phyloP scores from a whole-genome alignment of 1,140 invertebrate species.

The Leptinotarsa texana region DNA sequence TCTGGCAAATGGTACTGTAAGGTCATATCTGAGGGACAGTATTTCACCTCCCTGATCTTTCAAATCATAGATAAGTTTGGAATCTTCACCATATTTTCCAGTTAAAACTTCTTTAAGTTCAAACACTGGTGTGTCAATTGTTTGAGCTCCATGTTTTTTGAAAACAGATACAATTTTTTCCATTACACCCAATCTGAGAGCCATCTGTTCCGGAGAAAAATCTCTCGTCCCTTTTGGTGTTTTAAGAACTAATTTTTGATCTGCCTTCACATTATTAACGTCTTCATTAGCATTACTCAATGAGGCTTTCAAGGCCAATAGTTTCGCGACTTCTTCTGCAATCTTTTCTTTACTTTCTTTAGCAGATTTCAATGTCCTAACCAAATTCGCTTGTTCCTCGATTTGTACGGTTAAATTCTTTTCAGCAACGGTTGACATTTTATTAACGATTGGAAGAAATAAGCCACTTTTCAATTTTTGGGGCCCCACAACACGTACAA shows the following conservation, averaged over 20 bases:
- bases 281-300: conserved; percentile 52
- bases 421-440: neutral
- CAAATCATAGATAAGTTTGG: conserved; percentile 97
- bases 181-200: conserved; percentile 85
- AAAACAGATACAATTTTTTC: conserved; percentile 89
- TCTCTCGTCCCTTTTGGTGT: conserved; percentile 96
- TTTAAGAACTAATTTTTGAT: conserved; percentile 84
- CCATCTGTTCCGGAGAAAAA: conserved; percentile 93
- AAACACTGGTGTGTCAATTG: conserved; percentile 99
- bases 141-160: conserved; percentile 96
- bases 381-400: conserved; percentile 79
- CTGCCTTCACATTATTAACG: conserved; percentile 39
- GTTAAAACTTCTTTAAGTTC: conserved; percentile 98
- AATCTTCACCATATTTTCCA: conserved; percentile 99
- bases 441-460: neutral
- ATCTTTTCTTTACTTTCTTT: conserved; percentile 79
- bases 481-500: neutral
- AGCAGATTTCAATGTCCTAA: conserved; percentile 77
- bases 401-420: conserved; percentile 59
- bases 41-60: conserved; percentile 98
- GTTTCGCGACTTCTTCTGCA: conserved; percentile 78
- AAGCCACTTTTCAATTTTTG: neutral
- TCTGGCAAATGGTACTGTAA: conserved; percentile 95
- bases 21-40: conserved; percentile 84
- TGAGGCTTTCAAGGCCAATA: conserved; percentile 78